Evolutionary conservation across 30 jellyfish, hydroid and myxozoan species (phyloP), one percentile per base, ranked within the genome.

Genomic region (Morbakka virulenta): DNA sequence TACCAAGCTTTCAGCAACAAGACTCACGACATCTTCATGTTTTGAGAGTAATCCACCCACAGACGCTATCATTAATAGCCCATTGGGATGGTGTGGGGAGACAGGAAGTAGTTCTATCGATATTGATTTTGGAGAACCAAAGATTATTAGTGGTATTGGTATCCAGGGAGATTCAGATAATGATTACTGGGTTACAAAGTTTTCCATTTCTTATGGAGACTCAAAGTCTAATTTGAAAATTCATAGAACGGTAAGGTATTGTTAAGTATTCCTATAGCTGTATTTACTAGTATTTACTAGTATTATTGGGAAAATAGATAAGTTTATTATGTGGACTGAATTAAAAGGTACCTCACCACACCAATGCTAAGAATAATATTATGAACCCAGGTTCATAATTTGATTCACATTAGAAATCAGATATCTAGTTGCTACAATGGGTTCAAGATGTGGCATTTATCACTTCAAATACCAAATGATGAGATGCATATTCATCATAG

Each of bases 131-230:
- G 20, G 49, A 22, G 4, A 29, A 47, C 65, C 85, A 13, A 81
- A 57, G 27, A 67, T 68, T 63, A 51, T 81, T 21, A 50, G 82
- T 26, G 85, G 83, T 0, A 35, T 68, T 35, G 92, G 84, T 11
- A 28, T 81, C 2, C 92, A 81, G 61, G 84, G 84, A n/a, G 92
- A 81, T 27, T 70, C 92, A 4, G 49, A 81, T 14, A 47, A n/a
- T 23, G 84, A 81, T 1, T 24, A 81, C 14, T 81, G 84, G 84
- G 79, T 53, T 30, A 81, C 34, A 53, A 35, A 50, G 1, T 53
- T 69, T 34, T 52, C 33, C 23, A 0, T 81, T 35, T 68, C 79
- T 12, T 80, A 68, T 81, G 73, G 77, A 9, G 51, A 34, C 20
- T 29, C 1, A 1, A 30, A 11, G 17, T 76, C n/a, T 29, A 32